phyloP scores from a whole-genome alignment of 1,140 invertebrate species.

The Lanistes nyassanus region DNA sequence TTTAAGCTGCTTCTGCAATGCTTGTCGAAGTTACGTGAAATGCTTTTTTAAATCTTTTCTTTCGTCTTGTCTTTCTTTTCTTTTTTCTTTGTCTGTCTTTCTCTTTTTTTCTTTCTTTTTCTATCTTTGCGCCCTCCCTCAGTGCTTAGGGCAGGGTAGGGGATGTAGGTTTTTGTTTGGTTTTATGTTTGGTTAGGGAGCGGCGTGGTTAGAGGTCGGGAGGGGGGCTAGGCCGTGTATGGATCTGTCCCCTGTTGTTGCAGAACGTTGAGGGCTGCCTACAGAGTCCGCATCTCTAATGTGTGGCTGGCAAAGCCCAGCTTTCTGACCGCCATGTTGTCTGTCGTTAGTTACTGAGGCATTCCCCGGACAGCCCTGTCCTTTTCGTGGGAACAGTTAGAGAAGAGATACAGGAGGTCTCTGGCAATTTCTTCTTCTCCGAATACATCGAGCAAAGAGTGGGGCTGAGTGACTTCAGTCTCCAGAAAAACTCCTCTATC shows the following conservation, averaged over 20 bases:
- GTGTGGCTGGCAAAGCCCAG: no score
- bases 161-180: no score
- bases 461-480: constrained; percentile 8
- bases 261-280: no score
- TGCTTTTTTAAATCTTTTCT: neutral
- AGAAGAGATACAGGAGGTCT: constrained; percentile 8
- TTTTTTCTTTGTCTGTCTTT: constrained; percentile 5
- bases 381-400: constrained; percentile 24
- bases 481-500: neutral
- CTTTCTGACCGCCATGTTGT: neutral
- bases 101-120: constrained; percentile 8
- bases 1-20: no score
- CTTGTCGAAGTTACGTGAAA: neutral
- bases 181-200: no score
- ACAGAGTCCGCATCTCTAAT: no score
- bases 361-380: constrained; percentile 13
- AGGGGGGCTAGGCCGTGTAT: no score
- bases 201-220: no score
- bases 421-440: constrained; percentile 28
- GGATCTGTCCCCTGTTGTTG: no score
- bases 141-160: no score
- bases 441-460: constrained; percentile 21
- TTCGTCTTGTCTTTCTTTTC: neutral
- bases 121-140: constrained; percentile 2
- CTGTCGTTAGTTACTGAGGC: constrained; percentile 21